Base-by-base conservation (phyloP, 1,140 invertebrate species). In the Drosophila watanabei region DNA sequence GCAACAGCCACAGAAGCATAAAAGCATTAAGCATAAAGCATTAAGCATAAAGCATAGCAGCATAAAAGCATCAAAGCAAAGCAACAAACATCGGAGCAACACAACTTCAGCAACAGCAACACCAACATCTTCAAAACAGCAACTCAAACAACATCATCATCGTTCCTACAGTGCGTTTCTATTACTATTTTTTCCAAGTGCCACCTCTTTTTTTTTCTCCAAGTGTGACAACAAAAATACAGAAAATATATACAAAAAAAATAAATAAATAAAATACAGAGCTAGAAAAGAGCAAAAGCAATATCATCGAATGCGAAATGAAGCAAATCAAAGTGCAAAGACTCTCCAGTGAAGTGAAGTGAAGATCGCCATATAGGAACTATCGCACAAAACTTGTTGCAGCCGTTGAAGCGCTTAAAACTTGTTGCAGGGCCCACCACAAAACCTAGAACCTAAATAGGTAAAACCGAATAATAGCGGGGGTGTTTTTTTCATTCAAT, bases 1-100 rank as follows among this genome's bases (percentile, higher is more conserved):
- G 59, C 43, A 63, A 33, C 52, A 79, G 58, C 80, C 65, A 61
- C 61, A 76, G 62, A 58, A 56, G n/a, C n/a, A n/a, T n/a, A n/a
- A 24, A 24, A 24, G 24, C 24, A 24, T 24, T 24, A 24, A 24
- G 49, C 60, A 58, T 60, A 51, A 51, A 69, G 39, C 39, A 46
- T 46, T 5, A 20, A 20, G 43, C 43, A 46, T 46, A 11, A 20
- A 45, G 18, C 43, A 45, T 45, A 48, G 28, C 48, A 51, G 9
- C 18, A 41, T 13, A 45, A 20, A 13, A 59, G 39, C 10, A 49
- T 51, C 13, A 37, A 13, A 52, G 18, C 33, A 33, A 51, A 79
- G 30, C 80, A 71, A 52, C 52, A 37, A 56, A 24, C 32, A 37
- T 37, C 52, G 33, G 18, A 56, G 52, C 52, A 56, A 24, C 51